Base-by-base conservation (phyloP, 1,140 invertebrate genomes). In the Drosophila virilis region DNA sequence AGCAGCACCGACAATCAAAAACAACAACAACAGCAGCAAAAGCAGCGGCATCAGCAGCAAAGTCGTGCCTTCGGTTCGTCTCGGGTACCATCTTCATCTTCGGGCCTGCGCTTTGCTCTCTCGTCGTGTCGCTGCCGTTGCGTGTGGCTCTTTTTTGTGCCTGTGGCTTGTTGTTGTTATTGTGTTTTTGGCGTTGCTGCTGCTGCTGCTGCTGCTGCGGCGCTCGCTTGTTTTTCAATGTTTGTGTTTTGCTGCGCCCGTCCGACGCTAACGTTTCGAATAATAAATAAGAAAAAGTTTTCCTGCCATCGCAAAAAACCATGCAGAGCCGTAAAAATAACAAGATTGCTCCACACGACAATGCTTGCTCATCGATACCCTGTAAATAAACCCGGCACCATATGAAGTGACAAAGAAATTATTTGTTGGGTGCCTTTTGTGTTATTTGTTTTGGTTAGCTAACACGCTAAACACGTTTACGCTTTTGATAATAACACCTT, bases 261-360 rank as follows among this genome's bases (percentile, higher is more conserved):
- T 46, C 50, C 28, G 62, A 65, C 38, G 52, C 64, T 72, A 64
- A 64, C 61, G 59, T 54, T 80, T 80, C 78, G 81, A 90, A 90
- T 90, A 90, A 90, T 90, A 90, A 90, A 90, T 90, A 90, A 90
- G 85, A 90, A 90, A 90, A 90, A 90, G 86, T 90, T 86, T 90
- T 90, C 74, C 86, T 90, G 86, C 74, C 89, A 75, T 79, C 70
- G 79, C 73, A 80, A 81, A 76, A 69, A 69, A 43, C 35, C 51
- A 60, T 55, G 40, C 64, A 74, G 69, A 68, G 59, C 57, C 50
- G 74, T 71, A 77, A 85, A 84, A 81, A 73, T 59, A 72, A 72
- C 54, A 67, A 72, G 62, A 69, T 51, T 51, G 12, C 5, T 38
- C 2, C 13, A 4, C 10, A 13, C 32, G 12, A 6, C 1, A n/a